A percentile compares a stretch with the other conserved stretches of the same genome.
Evolutionary conservation across 2,888 invertebrate genomes (phyloP).

Genomic region (Drosophila pseudotalamancana): DNA sequence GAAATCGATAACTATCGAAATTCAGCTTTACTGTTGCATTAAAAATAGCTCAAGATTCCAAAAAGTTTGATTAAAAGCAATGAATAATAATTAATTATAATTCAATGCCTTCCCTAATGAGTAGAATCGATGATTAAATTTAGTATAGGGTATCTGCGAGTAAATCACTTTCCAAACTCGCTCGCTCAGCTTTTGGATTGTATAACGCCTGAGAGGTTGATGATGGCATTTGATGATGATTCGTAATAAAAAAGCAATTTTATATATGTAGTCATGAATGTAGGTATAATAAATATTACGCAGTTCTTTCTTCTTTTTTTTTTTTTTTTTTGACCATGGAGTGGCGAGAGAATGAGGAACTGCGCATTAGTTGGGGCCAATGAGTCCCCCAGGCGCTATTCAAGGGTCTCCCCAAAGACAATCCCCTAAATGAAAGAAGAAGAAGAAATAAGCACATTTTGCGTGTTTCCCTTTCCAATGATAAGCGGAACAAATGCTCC

Average conservation of each 20-base stretch:
- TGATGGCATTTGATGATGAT: conserved; percentile 40
- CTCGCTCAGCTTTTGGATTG: conserved; percentile 14
- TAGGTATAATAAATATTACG: conserved; percentile 24
- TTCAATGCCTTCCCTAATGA: too few relatives aligned
- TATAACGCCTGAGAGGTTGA: conserved; percentile 28
- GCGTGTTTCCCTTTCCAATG: conserved; percentile 2
- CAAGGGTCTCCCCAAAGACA: not conserved
- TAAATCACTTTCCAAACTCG: not conserved
- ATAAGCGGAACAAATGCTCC: conserved; percentile 20
- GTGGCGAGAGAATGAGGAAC: not conserved
- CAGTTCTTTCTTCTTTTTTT: conserved; percentile 28
- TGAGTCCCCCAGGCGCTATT: conserved; percentile 35
- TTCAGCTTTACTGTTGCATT: too few relatives aligned
- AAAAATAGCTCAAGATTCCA: too few relatives aligned
- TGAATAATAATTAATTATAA: too few relatives aligned
- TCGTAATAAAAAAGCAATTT: conserved; percentile 71
- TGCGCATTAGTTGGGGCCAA: conserved; percentile 32
- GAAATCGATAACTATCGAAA: not conserved
- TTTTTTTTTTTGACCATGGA: conserved; percentile 18
- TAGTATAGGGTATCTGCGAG: not conserved
- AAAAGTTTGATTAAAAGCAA: not conserved
- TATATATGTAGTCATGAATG: conserved; percentile 1
- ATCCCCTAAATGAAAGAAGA: not conserved
- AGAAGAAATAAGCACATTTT: conserved; percentile 4
- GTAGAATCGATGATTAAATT: too few relatives aligned